Base-by-base conservation (phyloP, 2,888 invertebrate genomes). In the Lycophotia porphyrea region DNA sequence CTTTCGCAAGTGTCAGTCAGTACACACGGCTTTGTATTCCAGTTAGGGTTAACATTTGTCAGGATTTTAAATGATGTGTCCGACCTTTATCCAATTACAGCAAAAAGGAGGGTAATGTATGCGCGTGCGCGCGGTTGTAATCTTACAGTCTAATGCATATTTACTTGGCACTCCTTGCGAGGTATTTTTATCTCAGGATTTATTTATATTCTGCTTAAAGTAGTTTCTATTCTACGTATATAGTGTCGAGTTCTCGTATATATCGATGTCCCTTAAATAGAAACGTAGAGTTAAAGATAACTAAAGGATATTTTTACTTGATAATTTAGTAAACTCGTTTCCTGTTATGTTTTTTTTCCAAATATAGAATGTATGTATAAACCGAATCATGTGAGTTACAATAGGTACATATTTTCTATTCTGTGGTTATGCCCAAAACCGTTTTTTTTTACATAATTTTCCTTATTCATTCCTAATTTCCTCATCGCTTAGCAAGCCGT, bases 31-130 rank as follows among this genome's bases (percentile, higher is more conserved):
- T 47, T 76, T 77, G 52, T 66, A 36, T 60, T 66, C 44, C 66
- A 70, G 42, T 79, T 63, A 47, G 63, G 65, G 31, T 66, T 52
- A 71, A 55, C 61, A 61, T 79, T 71, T 69, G 47, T 80, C 66
- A 74, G 58, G 70, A 68, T 76, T 78, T 76, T 49, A 77, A 74
- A 42, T 66, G 75, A 66, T 27, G n/a, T 76, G 18, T 64, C 34
- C 47, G 66, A 78, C 76, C 76, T 81, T 81, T 86, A 71, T 78
- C 36, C 65, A 75, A 76, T 81, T 71, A 81, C 15, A 47, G 31
- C 34, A 42, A 39, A 58, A 64, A 67, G 39, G 42, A 75, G 49
- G 74, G 61, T 55, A 68, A 64, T 66, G 68, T 49, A 65, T 74
- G 66, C 55, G 58, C 42, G 42, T n/a, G 58, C 55, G 66, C 47